These are phyloP conservation scores for Peromyscus eremicus DNA, from an alignment of 2,797 vertebrate species.

Conservation along the genomic window DNA sequence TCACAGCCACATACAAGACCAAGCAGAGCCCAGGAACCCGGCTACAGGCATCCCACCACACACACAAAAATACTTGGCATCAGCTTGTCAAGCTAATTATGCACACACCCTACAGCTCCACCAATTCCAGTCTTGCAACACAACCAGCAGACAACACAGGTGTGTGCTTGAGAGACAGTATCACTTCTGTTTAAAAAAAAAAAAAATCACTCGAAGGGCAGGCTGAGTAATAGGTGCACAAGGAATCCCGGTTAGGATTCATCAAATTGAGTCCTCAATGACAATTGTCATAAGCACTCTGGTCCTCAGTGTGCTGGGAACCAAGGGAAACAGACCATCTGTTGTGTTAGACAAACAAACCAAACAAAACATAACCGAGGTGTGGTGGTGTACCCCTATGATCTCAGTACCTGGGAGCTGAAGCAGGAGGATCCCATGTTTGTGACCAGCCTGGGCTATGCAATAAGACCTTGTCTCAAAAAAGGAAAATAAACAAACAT, in stretches of 20 bases:
- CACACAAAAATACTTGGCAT: not conserved
- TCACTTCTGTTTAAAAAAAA: not conserved
- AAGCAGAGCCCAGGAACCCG: accelerated
- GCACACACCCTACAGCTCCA: not conserved
- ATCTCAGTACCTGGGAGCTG: not conserved
- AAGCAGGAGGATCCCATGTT: not conserved
- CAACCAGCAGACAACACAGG: not conserved
- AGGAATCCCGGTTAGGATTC: not conserved
- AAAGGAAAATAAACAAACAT: not conserved
- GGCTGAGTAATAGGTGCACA: not conserved
- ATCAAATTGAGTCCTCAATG: not conserved
- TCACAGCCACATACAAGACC: not conserved
- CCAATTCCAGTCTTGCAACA: not conserved
- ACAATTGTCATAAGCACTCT: not conserved
- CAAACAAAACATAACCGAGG: not conserved
- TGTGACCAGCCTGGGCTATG: not conserved
- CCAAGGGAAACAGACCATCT: too few species aligned
- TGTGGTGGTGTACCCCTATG: not conserved
- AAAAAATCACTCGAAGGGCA: not conserved
- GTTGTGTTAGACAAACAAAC: not conserved
- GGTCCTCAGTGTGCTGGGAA: not conserved
- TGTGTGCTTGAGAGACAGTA: not conserved
- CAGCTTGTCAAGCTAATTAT: not conserved
- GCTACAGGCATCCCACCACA: not conserved
- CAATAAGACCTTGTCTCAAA: not conserved